phyloP scores from a whole-genome alignment of 1,140 invertebrate genomes.

The Eulimnadia texana region DNA sequence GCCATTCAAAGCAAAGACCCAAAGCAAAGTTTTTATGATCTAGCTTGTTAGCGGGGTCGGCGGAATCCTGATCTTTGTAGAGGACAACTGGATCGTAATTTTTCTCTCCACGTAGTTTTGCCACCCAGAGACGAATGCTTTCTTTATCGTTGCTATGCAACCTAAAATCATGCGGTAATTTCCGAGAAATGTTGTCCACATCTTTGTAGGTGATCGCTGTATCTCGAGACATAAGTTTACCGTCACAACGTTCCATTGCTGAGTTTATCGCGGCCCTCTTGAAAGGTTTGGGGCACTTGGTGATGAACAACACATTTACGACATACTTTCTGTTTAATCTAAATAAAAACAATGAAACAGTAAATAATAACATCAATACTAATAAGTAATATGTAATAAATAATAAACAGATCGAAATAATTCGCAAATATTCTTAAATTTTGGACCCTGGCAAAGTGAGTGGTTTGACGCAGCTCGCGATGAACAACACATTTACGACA shows the following conservation, averaged over 20 bases:
- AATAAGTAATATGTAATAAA: too few relatives aligned
- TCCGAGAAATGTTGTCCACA: not conserved
- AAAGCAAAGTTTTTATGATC: not conserved
- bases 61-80: constrained; percentile 1
- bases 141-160: not conserved
- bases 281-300: too few relatives aligned
- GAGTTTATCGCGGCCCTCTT: not conserved
- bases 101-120: not conserved
- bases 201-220: not conserved
- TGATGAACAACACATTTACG: too few relatives aligned
- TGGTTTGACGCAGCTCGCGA: too few relatives aligned
- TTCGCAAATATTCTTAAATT: too few relatives aligned
- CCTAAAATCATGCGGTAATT: not conserved
- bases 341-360: too few relatives aligned
- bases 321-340: too few relatives aligned
- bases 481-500: too few relatives aligned
- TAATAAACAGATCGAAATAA: too few relatives aligned
- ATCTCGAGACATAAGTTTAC: not conserved
- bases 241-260: not conserved
- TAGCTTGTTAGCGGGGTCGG: not conserved
- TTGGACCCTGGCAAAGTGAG: too few relatives aligned
- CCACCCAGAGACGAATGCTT: constrained; percentile 4
- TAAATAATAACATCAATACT: too few relatives aligned
- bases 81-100: not conserved
- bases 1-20: not conserved